Evolutionary conservation across 2,888 invertebrate genomes (phyloP).

Genomic region (Lomographa bimaculata): DNA sequence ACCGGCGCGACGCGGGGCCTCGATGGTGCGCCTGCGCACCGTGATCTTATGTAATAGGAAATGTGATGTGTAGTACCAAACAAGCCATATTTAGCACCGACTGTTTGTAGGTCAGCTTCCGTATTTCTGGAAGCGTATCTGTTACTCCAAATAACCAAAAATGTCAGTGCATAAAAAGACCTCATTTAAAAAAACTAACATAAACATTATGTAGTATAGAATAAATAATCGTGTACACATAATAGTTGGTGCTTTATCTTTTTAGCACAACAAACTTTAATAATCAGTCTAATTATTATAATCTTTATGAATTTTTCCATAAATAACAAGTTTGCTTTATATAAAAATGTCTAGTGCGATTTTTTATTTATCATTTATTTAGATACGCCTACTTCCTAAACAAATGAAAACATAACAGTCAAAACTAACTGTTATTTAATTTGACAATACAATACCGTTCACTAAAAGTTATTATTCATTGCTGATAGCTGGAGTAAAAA

Average conservation of each 20-base stretch:
- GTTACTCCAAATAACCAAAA: constrained; percentile 16
- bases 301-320: no score
- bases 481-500: constrained; percentile 21
- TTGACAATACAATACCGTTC: constrained; percentile 12
- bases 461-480: constrained; percentile 18
- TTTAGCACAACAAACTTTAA: no score
- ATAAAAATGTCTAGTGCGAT: no score
- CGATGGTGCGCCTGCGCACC: constrained; percentile 51
- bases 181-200: no score
- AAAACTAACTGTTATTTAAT: constrained; percentile 11
- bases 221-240: no score
- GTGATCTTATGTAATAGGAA: constrained; percentile 65
- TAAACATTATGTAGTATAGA: no score
- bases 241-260: no score
- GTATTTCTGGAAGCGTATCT: constrained; percentile 22
- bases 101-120: constrained; percentile 34
- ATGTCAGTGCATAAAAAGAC: no score
- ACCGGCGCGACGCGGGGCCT: constrained; percentile 64
- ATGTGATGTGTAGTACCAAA: constrained; percentile 44
- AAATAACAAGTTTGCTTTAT: no score
- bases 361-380: no score
- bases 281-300: no score
- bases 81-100: constrained; percentile 36
- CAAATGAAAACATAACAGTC: constrained; percentile 1
- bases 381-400: no score